These are phyloP conservation scores for Nymphalis polychloros DNA, from an alignment of 2,888 invertebrate genomes.

Conservation along the genomic window DNA sequence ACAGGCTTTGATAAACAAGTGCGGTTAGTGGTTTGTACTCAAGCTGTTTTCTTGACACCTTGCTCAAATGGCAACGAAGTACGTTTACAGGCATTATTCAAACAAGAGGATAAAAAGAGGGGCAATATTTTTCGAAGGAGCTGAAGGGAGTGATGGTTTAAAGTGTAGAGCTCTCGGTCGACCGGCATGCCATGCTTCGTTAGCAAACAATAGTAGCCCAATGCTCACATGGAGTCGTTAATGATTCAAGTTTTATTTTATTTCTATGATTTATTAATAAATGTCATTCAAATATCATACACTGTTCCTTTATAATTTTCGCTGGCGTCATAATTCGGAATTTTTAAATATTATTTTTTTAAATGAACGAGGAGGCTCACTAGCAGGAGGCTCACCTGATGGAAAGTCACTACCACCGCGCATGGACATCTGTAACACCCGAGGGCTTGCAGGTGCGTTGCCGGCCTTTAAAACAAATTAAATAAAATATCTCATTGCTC, in stretches of 20 bases:
- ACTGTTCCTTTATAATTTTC: too few species aligned
- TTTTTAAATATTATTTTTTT: too few species aligned
- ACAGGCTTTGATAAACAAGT: conserved; percentile 76
- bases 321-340: too few species aligned
- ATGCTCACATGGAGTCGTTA: conserved; percentile 50
- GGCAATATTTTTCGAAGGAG: conserved; percentile 80
- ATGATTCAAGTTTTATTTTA: conserved; percentile 11
- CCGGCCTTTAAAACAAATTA: too few species aligned
- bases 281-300: too few species aligned
- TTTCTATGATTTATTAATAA: background rate
- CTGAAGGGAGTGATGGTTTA: conserved; percentile 78
- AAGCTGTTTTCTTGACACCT: conserved; percentile 76
- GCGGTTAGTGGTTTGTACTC: conserved; percentile 75
- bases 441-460: too few species aligned
- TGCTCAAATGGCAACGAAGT: conserved; percentile 74
- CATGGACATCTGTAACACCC: too few species aligned
- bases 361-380: too few species aligned
- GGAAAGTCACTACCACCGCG: too few species aligned
- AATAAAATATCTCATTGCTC: too few species aligned
- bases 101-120: conserved; percentile 80
- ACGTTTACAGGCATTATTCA: conserved; percentile 80
- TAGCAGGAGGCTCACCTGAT: too few species aligned
- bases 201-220: conserved; percentile 75
- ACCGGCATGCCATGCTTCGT: conserved; percentile 69
- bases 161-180: conserved; percentile 77